These are phyloP conservation scores for Cabera pusaria DNA, from an alignment of 2,888 invertebrate species.

Conservation along the genomic window DNA sequence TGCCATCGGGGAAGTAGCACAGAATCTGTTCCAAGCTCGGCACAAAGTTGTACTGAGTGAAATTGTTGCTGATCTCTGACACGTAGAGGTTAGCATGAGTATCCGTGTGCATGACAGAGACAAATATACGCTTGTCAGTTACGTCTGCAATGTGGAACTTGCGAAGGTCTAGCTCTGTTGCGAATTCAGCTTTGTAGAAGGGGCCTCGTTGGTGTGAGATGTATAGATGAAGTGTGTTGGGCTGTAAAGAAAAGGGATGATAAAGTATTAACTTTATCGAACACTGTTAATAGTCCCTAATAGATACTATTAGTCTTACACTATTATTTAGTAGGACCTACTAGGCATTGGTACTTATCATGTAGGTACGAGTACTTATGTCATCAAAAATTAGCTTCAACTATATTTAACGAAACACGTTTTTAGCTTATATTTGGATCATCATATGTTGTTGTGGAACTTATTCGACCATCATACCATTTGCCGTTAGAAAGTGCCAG, in stretches of 20 bases:
- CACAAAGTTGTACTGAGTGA: constrained; percentile 87
- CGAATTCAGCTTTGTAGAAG: constrained; percentile 90
- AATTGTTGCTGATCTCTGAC: constrained; percentile 87
- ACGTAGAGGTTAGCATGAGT: constrained; percentile 91
- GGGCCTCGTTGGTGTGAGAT: constrained; percentile 89
- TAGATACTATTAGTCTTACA: no score
- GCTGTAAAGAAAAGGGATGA: constrained; percentile 47
- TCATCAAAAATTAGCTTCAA: no score
- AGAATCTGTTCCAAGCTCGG: constrained; percentile 91
- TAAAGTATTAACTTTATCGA: no score
- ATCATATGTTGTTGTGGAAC: no score
- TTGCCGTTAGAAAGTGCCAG: no score
- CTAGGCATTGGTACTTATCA: no score
- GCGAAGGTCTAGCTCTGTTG: constrained; percentile 84
- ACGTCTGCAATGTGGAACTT: constrained; percentile 94
- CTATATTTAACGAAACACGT: no score
- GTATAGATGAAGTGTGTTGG: constrained; percentile 85
- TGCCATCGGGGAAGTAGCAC: constrained; percentile 92
- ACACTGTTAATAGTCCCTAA: no score
- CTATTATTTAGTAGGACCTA: no score
- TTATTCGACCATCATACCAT: no score
- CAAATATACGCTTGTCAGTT: constrained; percentile 89
- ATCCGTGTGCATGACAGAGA: constrained; percentile 91
- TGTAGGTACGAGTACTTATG: no score
- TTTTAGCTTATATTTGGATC: no score